Evolutionary conservation across 2,797 vertebrate species (phyloP).

Genomic region (Ctenochaetus hawaiiensis): DNA sequence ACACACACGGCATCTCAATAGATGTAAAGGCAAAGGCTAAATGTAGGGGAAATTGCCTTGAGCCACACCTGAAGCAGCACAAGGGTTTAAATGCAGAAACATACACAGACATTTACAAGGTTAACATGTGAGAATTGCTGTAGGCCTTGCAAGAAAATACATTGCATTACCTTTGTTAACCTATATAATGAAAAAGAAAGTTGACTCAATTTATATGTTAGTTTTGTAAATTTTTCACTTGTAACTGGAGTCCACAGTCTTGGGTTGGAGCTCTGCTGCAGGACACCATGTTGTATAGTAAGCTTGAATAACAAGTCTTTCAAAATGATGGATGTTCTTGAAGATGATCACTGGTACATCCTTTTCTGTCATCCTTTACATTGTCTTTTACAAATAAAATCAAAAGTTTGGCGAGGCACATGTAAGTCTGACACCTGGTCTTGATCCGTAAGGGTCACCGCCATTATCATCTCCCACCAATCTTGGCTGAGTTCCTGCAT

Average conservation of each 20-base stretch:
- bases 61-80: slow-evolving; percentile 30
- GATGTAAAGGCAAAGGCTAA: neutral
- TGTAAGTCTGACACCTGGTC: too few relatives aligned
- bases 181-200: neutral
- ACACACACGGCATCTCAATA: neutral
- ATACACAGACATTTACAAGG: neutral
- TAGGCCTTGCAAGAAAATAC: neutral
- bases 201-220: neutral
- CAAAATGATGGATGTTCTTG: neutral
- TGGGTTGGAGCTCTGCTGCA: neutral
- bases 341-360: too few relatives aligned
- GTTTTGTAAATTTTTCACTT: neutral
- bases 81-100: slow-evolving; percentile 3
- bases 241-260: neutral
- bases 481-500: too few relatives aligned
- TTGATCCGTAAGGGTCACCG: too few relatives aligned
- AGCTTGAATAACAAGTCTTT: slow-evolving; percentile 10
- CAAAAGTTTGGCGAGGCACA: too few relatives aligned
- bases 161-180: neutral
- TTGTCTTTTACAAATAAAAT: too few relatives aligned
- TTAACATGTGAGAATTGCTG: neutral
- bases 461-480: too few relatives aligned
- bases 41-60: slow-evolving; percentile 16
- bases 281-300: too few relatives aligned
- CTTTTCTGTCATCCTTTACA: too few relatives aligned